A percentile compares a stretch with the other conserved stretches of the same genome.
These are phyloP conservation scores for Pyralis farinalis DNA, from an alignment of 2,888 invertebrate genomes.

Conservation along the genomic window DNA sequence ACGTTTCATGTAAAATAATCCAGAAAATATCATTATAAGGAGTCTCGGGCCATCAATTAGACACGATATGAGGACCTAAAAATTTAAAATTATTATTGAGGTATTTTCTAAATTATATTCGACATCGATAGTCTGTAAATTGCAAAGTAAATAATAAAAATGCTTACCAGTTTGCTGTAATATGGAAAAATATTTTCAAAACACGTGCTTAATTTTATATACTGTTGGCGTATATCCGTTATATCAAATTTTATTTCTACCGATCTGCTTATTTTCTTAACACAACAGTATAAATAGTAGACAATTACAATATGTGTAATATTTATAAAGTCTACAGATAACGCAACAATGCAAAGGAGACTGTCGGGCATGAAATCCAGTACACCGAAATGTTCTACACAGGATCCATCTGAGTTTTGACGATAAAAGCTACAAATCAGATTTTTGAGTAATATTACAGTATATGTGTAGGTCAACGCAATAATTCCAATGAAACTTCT, in stretches of 20 bases:
- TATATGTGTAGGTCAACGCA: neutral
- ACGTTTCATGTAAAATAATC: neutral
- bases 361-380: too few relatives aligned
- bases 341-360: neutral
- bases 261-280: neutral
- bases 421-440: too few relatives aligned
- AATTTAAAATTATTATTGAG: neutral
- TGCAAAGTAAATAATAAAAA: too few relatives aligned
- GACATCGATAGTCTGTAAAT: too few relatives aligned
- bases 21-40: neutral
- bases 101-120: too few relatives aligned
- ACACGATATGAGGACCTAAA: conserved; percentile 1
- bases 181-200: neutral
- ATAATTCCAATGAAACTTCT: neutral
- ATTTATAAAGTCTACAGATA: neutral
- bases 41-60: neutral
- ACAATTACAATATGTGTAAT: neutral
- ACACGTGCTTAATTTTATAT: neutral
- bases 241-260: neutral
- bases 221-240: neutral
- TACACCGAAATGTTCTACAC: too few relatives aligned
- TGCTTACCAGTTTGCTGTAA: neutral
- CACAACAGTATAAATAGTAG: neutral
- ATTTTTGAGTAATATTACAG: neutral
- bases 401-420: too few relatives aligned